Percentiles rank a stretch among this genome's conserved stretches.
Evolutionary conservation across 2,797 vertebrate genomes (phyloP).

Genomic region (Yasuhikotakia modesta): DNA sequence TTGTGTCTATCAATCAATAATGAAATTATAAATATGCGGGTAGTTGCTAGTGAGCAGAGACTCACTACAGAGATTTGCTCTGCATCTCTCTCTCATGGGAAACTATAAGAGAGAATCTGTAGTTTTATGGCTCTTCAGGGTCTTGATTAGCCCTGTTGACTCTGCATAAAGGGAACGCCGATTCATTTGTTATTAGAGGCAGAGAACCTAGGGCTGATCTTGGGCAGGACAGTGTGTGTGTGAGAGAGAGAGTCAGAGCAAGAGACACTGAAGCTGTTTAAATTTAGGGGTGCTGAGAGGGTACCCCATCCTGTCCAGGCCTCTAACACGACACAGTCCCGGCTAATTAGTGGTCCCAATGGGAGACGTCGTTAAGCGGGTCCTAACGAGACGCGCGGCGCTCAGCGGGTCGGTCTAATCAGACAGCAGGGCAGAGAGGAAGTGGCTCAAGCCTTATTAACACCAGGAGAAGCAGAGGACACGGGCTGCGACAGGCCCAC

Average conservation of each 20-base stretch:
- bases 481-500: constrained; percentile 47
- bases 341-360: constrained; percentile 85
- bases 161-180: constrained; percentile 53
- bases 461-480: constrained; percentile 69
- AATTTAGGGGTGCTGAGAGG: constrained; percentile 71
- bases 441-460: constrained; percentile 86
- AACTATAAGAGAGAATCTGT: constrained; percentile 51
- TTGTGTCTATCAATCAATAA: not conserved
- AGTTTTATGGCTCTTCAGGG: constrained; percentile 60
- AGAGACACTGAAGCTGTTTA: constrained; percentile 62
- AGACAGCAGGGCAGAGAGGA: constrained; percentile 82
- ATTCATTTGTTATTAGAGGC: constrained; percentile 53
- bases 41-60: not conserved
- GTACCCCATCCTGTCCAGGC: constrained; percentile 72
- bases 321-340: constrained; percentile 82
- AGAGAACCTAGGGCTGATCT: constrained; percentile 44
- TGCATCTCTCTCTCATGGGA: constrained; percentile 29
- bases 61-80: not conserved
- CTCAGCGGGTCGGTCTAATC: constrained; percentile 83
- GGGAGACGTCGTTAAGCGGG: constrained; percentile 83
- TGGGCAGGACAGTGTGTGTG: constrained; percentile 42
- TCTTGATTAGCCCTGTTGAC: constrained; percentile 68
- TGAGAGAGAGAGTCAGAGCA: constrained; percentile 33
- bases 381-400: constrained; percentile 81
- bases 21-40: not conserved